Conservation (phyloP, 2,888 invertebrate species). For the Apotomis turbidana region DNA sequence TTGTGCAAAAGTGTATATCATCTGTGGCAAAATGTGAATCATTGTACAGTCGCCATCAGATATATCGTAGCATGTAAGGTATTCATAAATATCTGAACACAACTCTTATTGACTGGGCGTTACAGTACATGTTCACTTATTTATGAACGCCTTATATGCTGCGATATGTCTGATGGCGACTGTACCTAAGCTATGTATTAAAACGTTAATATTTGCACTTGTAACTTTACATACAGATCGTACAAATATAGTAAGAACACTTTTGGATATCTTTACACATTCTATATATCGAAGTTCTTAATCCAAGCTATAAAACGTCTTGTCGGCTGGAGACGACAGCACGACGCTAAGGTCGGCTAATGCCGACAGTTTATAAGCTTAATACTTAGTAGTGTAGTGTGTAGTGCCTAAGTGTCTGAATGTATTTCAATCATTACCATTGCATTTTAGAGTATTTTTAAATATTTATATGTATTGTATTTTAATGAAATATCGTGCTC, state of each 20-base stretch:
- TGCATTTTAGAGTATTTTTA: slow-evolving; percentile 44
- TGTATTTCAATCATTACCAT: slow-evolving; percentile 37
- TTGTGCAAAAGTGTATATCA: background rate
- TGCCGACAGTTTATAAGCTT: background rate
- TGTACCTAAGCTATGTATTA: background rate
- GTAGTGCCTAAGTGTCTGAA: background rate
- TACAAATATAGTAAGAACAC: slow-evolving; percentile 35
- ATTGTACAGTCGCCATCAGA: too few relatives aligned
- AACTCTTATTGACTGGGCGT: too few relatives aligned
- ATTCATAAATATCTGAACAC: too few relatives aligned
- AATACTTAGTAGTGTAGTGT: background rate
- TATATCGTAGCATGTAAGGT: too few relatives aligned
- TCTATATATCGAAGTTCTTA: background rate
- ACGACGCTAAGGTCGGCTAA: too few relatives aligned
- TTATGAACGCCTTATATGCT: too few relatives aligned
- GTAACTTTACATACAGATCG: slow-evolving; percentile 5
- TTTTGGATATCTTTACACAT: slow-evolving; percentile 46
- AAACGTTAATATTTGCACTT: slow-evolving; percentile 3
- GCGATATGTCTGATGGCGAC: too few relatives aligned
- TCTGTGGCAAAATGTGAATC: background rate
- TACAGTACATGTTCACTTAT: too few relatives aligned
- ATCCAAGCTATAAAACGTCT: background rate
- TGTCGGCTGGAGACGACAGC: too few relatives aligned
- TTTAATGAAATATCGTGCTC: slow-evolving; percentile 5
- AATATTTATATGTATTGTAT: slow-evolving; percentile 25